These are phyloP conservation scores for Urechis unicinctus DNA, from an alignment of 2,888 invertebrate species.

Conservation along the genomic window DNA sequence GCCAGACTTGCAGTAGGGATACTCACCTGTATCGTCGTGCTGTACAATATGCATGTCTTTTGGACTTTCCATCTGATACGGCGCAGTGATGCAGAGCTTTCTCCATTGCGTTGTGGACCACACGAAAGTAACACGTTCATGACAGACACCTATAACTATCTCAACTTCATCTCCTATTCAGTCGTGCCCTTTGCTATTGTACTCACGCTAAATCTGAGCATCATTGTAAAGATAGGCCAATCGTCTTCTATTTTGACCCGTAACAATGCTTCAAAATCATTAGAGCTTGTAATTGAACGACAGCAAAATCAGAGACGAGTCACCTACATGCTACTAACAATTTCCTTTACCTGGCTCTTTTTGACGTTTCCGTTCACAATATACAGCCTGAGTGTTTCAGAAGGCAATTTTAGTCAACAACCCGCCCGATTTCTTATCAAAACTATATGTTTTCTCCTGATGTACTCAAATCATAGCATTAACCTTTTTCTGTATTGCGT, in stretches of 20 bases:
- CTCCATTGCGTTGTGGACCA: slow-evolving; percentile 21
- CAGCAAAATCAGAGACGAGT: slow-evolving; percentile 8
- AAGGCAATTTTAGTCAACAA: too few relatives aligned
- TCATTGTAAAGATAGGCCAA: slow-evolving; percentile 17
- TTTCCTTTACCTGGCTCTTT: slow-evolving; percentile 17
- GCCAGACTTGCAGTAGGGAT: slow-evolving; percentile 6
- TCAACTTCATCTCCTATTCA: slow-evolving; percentile 34
- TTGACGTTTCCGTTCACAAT: slow-evolving; percentile 15
- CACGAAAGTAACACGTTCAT: slow-evolving; percentile 24
- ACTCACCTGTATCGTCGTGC: neutral
- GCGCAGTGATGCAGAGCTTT: neutral
- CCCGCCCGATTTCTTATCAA: slow-evolving; percentile 6
- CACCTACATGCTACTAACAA: slow-evolving; percentile 15
- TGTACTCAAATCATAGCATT: too few relatives aligned
- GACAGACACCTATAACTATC: slow-evolving; percentile 28
- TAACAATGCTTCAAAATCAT: too few relatives aligned
- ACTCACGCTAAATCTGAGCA: slow-evolving; percentile 32
- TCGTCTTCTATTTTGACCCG: neutral
- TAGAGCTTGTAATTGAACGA: too few relatives aligned
- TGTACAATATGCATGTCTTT: slow-evolving; percentile 13
- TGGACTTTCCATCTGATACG: slow-evolving; percentile 8
- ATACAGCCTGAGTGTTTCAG: slow-evolving; percentile 1
- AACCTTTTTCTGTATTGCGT: slow-evolving; percentile 20
- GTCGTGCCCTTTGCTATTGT: slow-evolving; percentile 34
- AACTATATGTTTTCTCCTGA: slow-evolving; percentile 15